A percentile compares a stretch with the other conserved stretches of the same genome.
Conservation (phyloP, 2,888 invertebrate species). For the Eucera pruinosa region DNA sequence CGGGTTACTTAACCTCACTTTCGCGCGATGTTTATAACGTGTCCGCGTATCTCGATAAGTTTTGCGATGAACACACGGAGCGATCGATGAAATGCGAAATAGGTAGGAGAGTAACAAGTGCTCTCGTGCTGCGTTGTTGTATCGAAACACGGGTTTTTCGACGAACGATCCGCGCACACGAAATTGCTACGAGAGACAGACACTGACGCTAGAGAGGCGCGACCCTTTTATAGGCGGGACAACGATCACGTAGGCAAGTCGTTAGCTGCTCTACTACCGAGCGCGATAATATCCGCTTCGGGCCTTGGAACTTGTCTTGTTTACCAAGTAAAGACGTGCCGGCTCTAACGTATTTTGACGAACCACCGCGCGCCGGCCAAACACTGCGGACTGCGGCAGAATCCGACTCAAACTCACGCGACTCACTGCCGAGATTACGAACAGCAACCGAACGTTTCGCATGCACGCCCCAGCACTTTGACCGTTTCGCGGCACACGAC, state of each 20-base stretch:
- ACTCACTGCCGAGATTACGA: not conserved
- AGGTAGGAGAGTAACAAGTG: not conserved
- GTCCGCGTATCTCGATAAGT: not conserved
- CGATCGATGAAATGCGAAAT: not conserved
- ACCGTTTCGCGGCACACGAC: slow-evolving; percentile 38
- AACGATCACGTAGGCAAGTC: slow-evolving; percentile 75
- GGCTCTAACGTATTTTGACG: slow-evolving; percentile 28
- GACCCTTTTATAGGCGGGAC: slow-evolving; percentile 75
- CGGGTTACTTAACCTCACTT: slow-evolving; percentile 53
- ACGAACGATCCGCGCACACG: slow-evolving; percentile 43
- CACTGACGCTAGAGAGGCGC: slow-evolving; percentile 63
- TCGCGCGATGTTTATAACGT: slow-evolving; percentile 9
- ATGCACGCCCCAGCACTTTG: slow-evolving; percentile 32
- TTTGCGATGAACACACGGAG: not conserved
- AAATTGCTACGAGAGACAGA: slow-evolving; percentile 69
- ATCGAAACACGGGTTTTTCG: not conserved
- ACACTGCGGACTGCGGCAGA: not conserved
- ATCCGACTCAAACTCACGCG: slow-evolving; percentile 12
- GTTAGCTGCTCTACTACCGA: slow-evolving; percentile 69
- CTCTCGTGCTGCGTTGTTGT: no score
- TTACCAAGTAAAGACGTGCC: slow-evolving; percentile 52
- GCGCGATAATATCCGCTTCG: slow-evolving; percentile 70
- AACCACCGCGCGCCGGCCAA: slow-evolving; percentile 10
- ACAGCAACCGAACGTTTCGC: slow-evolving; percentile 11
- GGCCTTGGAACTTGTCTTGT: slow-evolving; percentile 74